Evolutionary conservation across 1,140 invertebrate genomes (phyloP).

Genomic region (Zaprionus gabonicus): DNA sequence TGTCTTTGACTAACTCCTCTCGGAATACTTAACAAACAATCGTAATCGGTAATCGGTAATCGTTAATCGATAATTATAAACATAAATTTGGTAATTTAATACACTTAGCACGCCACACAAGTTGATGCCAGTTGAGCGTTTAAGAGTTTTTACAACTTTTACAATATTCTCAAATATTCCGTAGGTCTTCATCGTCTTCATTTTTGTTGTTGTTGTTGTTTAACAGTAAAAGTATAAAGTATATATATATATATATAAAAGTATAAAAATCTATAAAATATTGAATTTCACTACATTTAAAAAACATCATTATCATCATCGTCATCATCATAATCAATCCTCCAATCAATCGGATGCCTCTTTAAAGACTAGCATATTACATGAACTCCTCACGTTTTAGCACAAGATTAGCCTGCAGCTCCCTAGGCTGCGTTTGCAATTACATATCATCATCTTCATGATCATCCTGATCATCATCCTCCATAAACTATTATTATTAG

Average conservation of each 20-base stretch:
- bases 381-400: constrained; percentile 60
- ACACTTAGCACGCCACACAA: constrained; percentile 2
- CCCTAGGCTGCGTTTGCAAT: background rate
- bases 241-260: constrained; percentile 82
- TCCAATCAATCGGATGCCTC: constrained; percentile 50
- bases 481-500: constrained; percentile 48
- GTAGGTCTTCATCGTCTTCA: constrained; percentile 22
- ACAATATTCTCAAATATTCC: constrained; percentile 66
- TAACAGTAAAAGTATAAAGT: constrained; percentile 83
- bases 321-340: constrained; percentile 38
- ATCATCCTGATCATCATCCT: background rate
- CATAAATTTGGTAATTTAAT: background rate
- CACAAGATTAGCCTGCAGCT: constrained; percentile 49
- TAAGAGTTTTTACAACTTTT: constrained; percentile 64
- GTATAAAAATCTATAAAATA: constrained; percentile 83
- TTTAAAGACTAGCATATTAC: constrained; percentile 76
- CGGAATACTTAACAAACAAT: constrained; percentile 64
- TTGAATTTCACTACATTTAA: constrained; percentile 81
- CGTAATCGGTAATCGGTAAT: constrained; percentile 51
- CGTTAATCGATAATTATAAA: constrained; percentile 19
- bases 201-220: constrained; percentile 52
- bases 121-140: constrained; percentile 50
- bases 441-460: background rate
- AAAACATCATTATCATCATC: constrained; percentile 62
- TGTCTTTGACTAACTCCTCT: constrained; percentile 68